Base-by-base conservation (phyloP, 1,140 invertebrate species). In the Calephelis nemesis region DNA sequence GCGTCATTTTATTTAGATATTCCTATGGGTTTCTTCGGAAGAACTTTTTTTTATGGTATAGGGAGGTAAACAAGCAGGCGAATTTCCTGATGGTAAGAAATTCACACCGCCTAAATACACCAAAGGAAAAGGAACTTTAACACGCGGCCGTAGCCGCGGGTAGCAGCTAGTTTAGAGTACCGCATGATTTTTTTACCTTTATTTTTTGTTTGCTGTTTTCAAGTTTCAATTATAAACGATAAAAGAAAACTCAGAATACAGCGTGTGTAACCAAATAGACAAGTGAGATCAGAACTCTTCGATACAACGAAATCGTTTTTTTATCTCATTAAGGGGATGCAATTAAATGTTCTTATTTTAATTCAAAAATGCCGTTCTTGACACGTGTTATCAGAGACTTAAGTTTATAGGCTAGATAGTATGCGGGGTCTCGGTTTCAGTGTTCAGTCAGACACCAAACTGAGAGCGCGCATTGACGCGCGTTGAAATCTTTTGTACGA, bases 401-500 rank as follows among this genome's bases (percentile, higher is more conserved):
- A 72, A 79, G 78, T 79, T 77, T 80, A 70, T 69, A 64, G 76
- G 71, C 79, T 83, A 85, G 85, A 88, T 87, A 86, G 84, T 84
- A 66, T 66, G 54, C 54, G 54, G 39, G 62, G 63, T 64, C 47
- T 63, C 67, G 50, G 47, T 65, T 72, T 69, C 78, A 88, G 85
- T 88, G 72, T 65, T 64, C 77, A 71, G 67, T 67, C 68, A 73
- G 75, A 74, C 63, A 67, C 74, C 81, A 73, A 19, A 52, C 74
- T 40, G 79, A 70, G 74, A 75, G 77, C 84, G 76, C 82, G 82
- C 70, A 39, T 60, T 40, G 58, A 39, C 8, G 39, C 74, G 60
- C 76, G 76, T 78, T 76, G 69, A 72, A 70, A 62, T 80, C 74
- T 75, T 66, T 70, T 69, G 47, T 47, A 68, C 60, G 63, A 64